Base-by-base conservation (phyloP, 2,888 invertebrate genomes). In the Thymelicus acteon region DNA sequence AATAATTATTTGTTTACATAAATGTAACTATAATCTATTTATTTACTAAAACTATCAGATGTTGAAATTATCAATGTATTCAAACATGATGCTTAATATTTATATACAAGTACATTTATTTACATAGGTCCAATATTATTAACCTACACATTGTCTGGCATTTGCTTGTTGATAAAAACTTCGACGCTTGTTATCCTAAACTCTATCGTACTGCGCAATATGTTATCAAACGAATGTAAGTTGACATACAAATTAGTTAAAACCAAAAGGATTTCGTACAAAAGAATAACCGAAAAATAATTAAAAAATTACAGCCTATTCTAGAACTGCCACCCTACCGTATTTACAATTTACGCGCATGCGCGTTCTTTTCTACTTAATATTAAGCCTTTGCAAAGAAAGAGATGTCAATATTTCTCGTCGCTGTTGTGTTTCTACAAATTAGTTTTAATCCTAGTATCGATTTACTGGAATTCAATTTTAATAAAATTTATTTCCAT, bases 111-210 rank as follows among this genome's bases (percentile, higher is more conserved):
- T 62, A 64, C 24, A 12, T 10, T 37, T 70, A 65, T 64, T 60
- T 70, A 70, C 70, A 65, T 60, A 52, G 69, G 40, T 63, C 64
- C 60, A 70, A 49, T 64, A 60, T 49, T 65, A 60, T 60, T 48
- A 57, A 60, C 48, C 10, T 64, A 60, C 24, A 64, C 69, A 70
- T 64, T 60, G 69, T 62, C 68, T 65, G 60, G 44, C 44, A 67
- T 61, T 52, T 54, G 68, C 54, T 58, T 65, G 64, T 70, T 70
- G 70, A 70, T 70, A 70, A 60, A 64, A 70, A 70, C 58, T 64
- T 70, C 64, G 70, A 70, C 60, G 64, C 40, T 65, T 58, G 64
- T 65, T 70, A 70, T 70, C 64, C 58, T 31, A 60, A 70, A 60
- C 64, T 64, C 64, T 60, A 60, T 64, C 64, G 70, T 52, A 44